Base-by-base conservation (phyloP, 2,888 invertebrate species). In the Imbricaverruca yamaguchii region DNA sequence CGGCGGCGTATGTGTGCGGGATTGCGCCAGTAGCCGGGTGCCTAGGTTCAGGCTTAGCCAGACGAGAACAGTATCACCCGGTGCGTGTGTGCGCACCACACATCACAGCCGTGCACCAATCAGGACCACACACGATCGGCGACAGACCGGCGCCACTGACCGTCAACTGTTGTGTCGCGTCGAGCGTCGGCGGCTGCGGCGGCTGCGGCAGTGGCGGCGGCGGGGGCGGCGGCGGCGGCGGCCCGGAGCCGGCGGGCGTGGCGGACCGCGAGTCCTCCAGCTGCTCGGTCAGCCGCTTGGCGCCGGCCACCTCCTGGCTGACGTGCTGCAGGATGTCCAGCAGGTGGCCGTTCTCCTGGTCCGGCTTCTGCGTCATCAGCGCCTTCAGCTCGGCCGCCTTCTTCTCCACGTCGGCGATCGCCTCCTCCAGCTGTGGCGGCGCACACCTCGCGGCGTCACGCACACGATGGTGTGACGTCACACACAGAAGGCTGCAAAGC, bases 341-440 rank as follows among this genome's bases (percentile, higher is more conserved):
- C 56, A 79, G 56, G 57, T 79, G 79, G 57, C 56, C 79, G 79
- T 13, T 79, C 57, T 57, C 57, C 57, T 79, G 57, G 57, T 79
- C 79, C 23, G 59, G 56, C 25, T 59, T 79, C 57, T 59, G 56
- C 7, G 59, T 59, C 56, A 79, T 25, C 79, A 79, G 56, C 23
- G 57, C 79, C 57, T 56, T 12, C 79, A 79, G 59, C 25, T 79
- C 57, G 15, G 79, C 79, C 25, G 79, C 79, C 79, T 79, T 79
- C 79, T 79, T 79, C 79, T 79, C 79, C 23, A 79, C 79, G 25
- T 79, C 79, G 10, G 59, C 57, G n/a, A 79, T 79, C 21, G 79
- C 57, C 79, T 79, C 57, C 79, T 79, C 79, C 57, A 79, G 59
- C 25, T 56, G 59, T 53, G n/a, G 65, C 23, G 23, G 59, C 39